These are phyloP conservation scores for Polyergus mexicanus DNA, from an alignment of 1,140 invertebrate genomes.

Conservation along the genomic window DNA sequence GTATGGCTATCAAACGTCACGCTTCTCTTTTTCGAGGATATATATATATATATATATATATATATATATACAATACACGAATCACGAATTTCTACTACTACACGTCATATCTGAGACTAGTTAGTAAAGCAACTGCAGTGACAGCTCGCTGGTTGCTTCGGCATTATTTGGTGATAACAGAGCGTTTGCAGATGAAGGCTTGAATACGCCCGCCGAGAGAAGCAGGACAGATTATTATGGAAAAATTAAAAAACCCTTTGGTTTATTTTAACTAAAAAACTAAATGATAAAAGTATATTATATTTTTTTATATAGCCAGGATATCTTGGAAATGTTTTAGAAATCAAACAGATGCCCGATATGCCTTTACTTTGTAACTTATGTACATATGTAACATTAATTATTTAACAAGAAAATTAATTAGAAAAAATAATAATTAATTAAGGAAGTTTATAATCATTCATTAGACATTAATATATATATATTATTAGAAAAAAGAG, in stretches of 20 bases:
- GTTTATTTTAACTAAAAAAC: neutral
- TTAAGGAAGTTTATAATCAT: neutral
- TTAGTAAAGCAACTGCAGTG: conserved; percentile 31
- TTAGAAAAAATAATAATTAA: no score
- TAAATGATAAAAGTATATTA: neutral
- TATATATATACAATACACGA: neutral
- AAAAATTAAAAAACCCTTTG: neutral
- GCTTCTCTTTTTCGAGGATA: conserved; percentile 38
- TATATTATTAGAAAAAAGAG: neutral
- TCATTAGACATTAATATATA: neutral
- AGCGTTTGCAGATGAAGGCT: neutral
- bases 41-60: conserved; percentile 8
- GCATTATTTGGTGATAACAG: conserved; percentile 44
- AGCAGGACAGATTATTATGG: neutral
- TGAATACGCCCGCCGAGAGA: neutral
- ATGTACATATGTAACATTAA: neutral
- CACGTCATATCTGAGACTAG: conserved; percentile 9
- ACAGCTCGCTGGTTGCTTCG: conserved; percentile 30
- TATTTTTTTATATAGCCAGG: neutral
- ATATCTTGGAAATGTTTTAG: neutral
- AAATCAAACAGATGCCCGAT: neutral
- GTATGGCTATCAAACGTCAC: conserved; percentile 31
- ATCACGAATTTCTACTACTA: conserved; percentile 34
- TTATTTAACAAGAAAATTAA: neutral
- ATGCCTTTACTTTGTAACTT: neutral